Base-by-base conservation (phyloP, 2,888 invertebrate species). In the Schizotus pectinicornis region DNA sequence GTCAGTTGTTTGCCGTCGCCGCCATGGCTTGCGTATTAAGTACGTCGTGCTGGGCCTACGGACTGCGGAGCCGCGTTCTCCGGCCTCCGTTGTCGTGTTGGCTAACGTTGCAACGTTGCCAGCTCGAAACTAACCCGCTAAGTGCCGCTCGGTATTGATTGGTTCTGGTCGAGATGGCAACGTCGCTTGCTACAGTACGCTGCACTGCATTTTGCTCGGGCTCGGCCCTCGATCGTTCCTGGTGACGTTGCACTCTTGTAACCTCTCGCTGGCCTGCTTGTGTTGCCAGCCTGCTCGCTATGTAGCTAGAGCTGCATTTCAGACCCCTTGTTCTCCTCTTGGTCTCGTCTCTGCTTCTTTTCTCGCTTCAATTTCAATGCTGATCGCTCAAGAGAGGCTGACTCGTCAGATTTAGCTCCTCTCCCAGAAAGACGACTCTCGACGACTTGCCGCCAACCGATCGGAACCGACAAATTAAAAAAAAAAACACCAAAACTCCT, bases 101-200 rank as follows among this genome's bases (percentile, higher is more conserved):
- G 55, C 60, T 49, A 55, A 43, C 41, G 46, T 53, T 53, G 65
- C 70, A 43, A 39, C 41, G 74, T 74, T 74, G 75, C 74, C 75
- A 63, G 52, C 49, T 59, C 47, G 34, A 46, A 51, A 47, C 32
- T 58, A 66, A 63, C 67, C 67, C 53, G 55, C 68, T 64, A 61
- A 73, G 74, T 71, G 73, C 67, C 68, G 72, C 68, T 73, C 67
- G 71, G 75, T 78, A 78, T 78, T 77, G 78, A 78, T 78, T 78
- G 71, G 71, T 71, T 68, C 59, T 64, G 63, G 39, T 60, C 52
- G 56, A 58, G 70, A 55, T 68, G 78, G 77, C 78, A 78, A 77
- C 77, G 58, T 36, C 63, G 77, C 71, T 64, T 68, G 74, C 74
- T 74, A 76, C 60, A 75, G 74, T 76, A 77, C 73, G 75, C 75